phyloP scores from a whole-genome alignment of 2,113 vertebrate genomes.

The Sigmodon hispidus region DNA sequence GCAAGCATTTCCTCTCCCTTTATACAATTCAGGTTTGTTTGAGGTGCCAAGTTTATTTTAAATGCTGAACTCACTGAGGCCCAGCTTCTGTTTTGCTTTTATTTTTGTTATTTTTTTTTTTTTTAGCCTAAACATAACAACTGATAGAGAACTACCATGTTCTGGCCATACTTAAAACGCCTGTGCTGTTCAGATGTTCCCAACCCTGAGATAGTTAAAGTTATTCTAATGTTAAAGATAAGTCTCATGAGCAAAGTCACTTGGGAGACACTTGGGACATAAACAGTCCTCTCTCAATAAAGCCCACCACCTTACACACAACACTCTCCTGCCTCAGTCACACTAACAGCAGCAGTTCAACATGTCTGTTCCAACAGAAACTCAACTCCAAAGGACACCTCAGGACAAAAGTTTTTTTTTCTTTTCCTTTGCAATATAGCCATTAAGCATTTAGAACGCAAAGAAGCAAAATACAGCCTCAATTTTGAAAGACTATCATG shows the following conservation, averaged over 20 bases:
- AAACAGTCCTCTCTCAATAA: background rate
- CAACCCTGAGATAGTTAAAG: background rate
- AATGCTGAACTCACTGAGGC: background rate
- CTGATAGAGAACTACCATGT: background rate
- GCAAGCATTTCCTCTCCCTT: conserved; percentile 37
- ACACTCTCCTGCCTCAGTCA: background rate
- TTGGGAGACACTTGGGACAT: background rate
- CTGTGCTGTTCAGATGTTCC: background rate
- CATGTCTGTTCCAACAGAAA: background rate
- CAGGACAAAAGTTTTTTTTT: conserved; percentile 13
- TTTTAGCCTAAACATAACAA: conserved; percentile 44
- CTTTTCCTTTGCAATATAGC: background rate
- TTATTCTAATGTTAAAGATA: background rate
- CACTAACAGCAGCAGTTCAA: background rate
- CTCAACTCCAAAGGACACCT: background rate
- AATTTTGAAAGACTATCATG: conserved; percentile 41
- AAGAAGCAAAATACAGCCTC: conserved; percentile 7
- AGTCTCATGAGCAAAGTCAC: background rate
- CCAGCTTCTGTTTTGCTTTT: background rate
- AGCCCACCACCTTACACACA: background rate
- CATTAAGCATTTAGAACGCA: conserved; percentile 28
- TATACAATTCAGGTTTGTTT: background rate
- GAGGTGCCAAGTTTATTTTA: conserved; percentile 36
- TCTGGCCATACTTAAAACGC: background rate
- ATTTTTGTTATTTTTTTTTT: too few species aligned